Evolutionary conservation across 1,140 invertebrate genomes (phyloP), one percentile per base, ranked within the genome.

Genomic region (Drosophila obscura): DNA sequence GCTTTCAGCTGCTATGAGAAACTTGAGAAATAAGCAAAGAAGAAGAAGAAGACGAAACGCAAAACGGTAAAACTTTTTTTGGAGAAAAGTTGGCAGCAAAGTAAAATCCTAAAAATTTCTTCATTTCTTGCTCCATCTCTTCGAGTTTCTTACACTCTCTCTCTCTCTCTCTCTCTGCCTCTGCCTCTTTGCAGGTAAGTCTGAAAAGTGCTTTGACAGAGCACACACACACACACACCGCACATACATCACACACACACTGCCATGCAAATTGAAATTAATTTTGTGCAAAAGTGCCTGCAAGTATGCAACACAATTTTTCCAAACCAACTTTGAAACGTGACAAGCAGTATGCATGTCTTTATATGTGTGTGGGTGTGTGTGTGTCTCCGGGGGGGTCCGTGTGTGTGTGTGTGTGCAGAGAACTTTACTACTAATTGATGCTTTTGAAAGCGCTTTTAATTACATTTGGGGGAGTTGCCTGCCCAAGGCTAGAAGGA

Each of bases 301-400:
- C 61, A 85, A 85, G 74, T 80, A 85, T 84, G 81, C 81, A 85
- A 67, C 81, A 85, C 51, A 48, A 76, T 84, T 84, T 81, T 80
- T 58, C 35, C 66, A 73, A 51, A 55, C 45, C 68, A 82, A 77
- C 73, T 77, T 68, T 16, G 22, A 24, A 11, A 39, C 35, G 35
- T 39, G 35, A 48, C 46, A 49, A 49, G n/a, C 6, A 26, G 15
- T 26, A 15, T 13, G 19, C 44, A 8, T 51, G 22, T 46, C 6
- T 62, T 9, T 43, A 9, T 2, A 43, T 8, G 24, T 24, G 46
- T 62, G 11, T 4, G 8, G 48, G 7, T 22, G 31, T 51, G 39
- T 57, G 19, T 19, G 19, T 19, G 19, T 49, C n/a, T n/a, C n/a
- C n/a, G n/a, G n/a, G n/a, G n/a, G n/a, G n/a, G n/a, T n/a, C n/a